Evolutionary conservation across 2,888 invertebrate species (phyloP).

Genomic region (Synanthedon vespiformis): DNA sequence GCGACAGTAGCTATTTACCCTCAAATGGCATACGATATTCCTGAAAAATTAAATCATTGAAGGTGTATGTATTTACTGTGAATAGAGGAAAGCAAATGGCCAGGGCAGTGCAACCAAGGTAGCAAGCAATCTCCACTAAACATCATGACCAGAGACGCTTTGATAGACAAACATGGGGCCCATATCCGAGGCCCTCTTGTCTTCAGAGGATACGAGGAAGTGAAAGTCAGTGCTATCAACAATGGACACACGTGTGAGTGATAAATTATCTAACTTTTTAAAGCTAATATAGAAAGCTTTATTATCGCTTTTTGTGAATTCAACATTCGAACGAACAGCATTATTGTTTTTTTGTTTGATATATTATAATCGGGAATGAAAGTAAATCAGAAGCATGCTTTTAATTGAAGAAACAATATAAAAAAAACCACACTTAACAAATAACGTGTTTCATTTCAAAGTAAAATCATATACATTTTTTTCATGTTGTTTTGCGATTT

Average conservation of each 20-base stretch:
- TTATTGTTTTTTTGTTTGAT: too few species aligned
- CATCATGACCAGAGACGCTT: conserved; percentile 67
- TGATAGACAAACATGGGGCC: conserved; percentile 52
- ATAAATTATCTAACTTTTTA: neutral
- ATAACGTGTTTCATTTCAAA: too few species aligned
- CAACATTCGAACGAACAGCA: too few species aligned
- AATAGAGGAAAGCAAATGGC: conserved; percentile 66
- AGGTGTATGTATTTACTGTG: neutral
- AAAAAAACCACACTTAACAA: too few species aligned
- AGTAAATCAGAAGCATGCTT: too few species aligned
- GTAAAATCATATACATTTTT: too few species aligned
- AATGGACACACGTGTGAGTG: conserved; percentile 53
- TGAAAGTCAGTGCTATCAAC: conserved; percentile 33
- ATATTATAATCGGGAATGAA: too few species aligned
- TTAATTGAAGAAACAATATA: too few species aligned
- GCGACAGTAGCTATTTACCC: too few species aligned
- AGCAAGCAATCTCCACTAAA: conserved; percentile 82
- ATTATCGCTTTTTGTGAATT: too few species aligned
- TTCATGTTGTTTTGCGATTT: neutral
- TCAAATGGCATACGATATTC: too few species aligned
- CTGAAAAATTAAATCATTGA: neutral
- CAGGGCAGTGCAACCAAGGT: conserved; percentile 74
- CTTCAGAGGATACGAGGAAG: conserved; percentile 40
- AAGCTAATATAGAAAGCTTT: too few species aligned
- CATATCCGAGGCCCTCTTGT: conserved; percentile 44